phyloP scores from a whole-genome alignment of 2,113 vertebrate genomes.

The Hippocampus comes region DNA sequence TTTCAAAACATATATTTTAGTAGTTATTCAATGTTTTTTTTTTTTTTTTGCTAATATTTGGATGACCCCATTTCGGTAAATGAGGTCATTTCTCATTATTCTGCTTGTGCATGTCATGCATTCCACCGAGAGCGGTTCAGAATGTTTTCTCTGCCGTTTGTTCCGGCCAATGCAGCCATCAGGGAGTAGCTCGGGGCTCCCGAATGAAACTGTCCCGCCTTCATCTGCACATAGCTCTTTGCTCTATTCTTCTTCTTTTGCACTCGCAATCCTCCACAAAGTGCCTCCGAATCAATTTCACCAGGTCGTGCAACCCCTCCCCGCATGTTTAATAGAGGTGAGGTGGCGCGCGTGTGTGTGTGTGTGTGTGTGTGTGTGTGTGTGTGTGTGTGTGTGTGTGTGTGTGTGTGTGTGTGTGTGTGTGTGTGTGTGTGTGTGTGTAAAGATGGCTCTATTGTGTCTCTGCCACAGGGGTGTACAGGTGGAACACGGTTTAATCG shows the following conservation, averaged over 20 bases:
- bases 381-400: neutral
- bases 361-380: neutral
- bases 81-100: neutral
- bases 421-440: neutral
- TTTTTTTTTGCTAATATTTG: neutral
- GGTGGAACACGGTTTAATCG: slow-evolving; percentile 67
- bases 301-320: slow-evolving; percentile 43
- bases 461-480: slow-evolving; percentile 53
- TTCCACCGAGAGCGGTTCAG: neutral
- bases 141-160: neutral
- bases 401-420: too few species aligned
- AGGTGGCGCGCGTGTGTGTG: neutral
- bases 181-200: slow-evolving; percentile 60
- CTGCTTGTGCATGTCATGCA: neutral
- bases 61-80: neutral
- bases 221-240: slow-evolving; percentile 43
- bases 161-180: neutral
- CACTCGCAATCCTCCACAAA: slow-evolving; percentile 43
- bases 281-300: slow-evolving; percentile 66
- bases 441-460: slow-evolving; percentile 67
- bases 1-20: too few species aligned
- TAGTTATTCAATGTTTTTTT: too few species aligned
- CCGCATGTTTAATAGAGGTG: slow-evolving; percentile 31
- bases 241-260: slow-evolving; percentile 13
- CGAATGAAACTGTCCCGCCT: slow-evolving; percentile 61